These are phyloP conservation scores for Rhinichthys osculus DNA, from an alignment of 2,797 vertebrate species.

Conservation along the genomic window DNA sequence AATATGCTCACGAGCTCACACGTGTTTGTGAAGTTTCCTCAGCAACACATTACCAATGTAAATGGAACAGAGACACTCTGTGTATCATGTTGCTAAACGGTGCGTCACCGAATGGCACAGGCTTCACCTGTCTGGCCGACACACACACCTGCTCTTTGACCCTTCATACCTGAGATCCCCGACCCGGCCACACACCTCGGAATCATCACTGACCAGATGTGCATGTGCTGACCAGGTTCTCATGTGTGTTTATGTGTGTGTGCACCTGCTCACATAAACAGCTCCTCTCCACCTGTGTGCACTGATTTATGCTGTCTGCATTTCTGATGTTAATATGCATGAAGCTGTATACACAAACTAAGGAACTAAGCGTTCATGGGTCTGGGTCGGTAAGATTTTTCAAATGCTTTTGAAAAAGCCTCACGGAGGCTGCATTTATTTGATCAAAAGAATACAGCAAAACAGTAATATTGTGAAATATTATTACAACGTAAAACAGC, in stretches of 20 bases:
- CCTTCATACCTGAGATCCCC: background rate
- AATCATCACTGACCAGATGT: slow-evolving; percentile 26
- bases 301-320: slow-evolving; percentile 55
- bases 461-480: background rate
- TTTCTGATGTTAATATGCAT: slow-evolving; percentile 37
- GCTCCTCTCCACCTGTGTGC: slow-evolving; percentile 43
- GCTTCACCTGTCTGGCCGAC: slow-evolving; percentile 21
- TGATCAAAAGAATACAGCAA: background rate
- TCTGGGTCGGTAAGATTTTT: background rate
- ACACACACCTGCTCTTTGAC: slow-evolving; percentile 40
- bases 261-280: slow-evolving; percentile 41
- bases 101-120: background rate
- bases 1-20: slow-evolving; percentile 10
- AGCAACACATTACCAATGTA: slow-evolving; percentile 44
- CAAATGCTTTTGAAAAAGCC: background rate
- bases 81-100: slow-evolving; percentile 48
- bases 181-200: slow-evolving; percentile 36
- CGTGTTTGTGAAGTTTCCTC: slow-evolving; percentile 52
- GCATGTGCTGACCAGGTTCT: slow-evolving; percentile 52
- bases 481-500: background rate
- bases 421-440: too few species aligned
- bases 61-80: slow-evolving; percentile 42
- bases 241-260: slow-evolving; percentile 20
- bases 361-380: background rate
- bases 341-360: background rate